phyloP scores from a whole-genome alignment of 2,888 invertebrate species.

The Noctua janthe region DNA sequence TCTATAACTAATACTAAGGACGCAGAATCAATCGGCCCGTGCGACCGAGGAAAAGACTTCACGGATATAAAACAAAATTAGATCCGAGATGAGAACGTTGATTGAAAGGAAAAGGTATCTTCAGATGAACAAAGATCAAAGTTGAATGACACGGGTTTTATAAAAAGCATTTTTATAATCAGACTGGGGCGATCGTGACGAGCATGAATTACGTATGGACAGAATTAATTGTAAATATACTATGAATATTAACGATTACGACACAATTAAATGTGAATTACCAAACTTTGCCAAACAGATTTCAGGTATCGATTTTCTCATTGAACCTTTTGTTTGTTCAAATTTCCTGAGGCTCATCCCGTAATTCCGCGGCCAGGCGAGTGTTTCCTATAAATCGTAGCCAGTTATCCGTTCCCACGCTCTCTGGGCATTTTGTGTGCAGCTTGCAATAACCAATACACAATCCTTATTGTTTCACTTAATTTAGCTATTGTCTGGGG shows the following conservation, averaged over 20 bases:
- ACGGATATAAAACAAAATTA: slow-evolving; percentile 75
- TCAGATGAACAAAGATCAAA: slow-evolving; percentile 86
- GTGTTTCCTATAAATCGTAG: slow-evolving; percentile 83
- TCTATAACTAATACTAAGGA: slow-evolving; percentile 76
- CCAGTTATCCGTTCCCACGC: slow-evolving; percentile 86
- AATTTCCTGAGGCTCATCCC: slow-evolving; percentile 78
- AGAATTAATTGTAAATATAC: slow-evolving; percentile 75
- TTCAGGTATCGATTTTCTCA: slow-evolving; percentile 66
- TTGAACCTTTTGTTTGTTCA: slow-evolving; percentile 77
- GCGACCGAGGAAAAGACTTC: slow-evolving; percentile 71
- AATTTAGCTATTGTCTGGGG: slow-evolving; percentile 88
- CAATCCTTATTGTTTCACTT: slow-evolving; percentile 89
- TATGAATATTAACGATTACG: slow-evolving; percentile 62
- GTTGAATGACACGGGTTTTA: slow-evolving; percentile 85
- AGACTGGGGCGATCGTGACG: slow-evolving; percentile 81
- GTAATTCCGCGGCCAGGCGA: slow-evolving; percentile 75
- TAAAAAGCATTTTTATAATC: slow-evolving; percentile 80
- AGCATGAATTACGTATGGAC: slow-evolving; percentile 79
- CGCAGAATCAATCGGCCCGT: slow-evolving; percentile 68
- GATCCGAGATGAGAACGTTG: slow-evolving; percentile 79
- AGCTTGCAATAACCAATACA: slow-evolving; percentile 86
- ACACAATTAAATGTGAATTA: slow-evolving; percentile 57
- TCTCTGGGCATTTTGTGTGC: slow-evolving; percentile 84
- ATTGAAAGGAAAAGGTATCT: slow-evolving; percentile 86
- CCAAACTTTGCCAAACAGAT: slow-evolving; percentile 53